Conservation (phyloP, 2,888 invertebrate genomes). For the Thelaira solivaga region DNA sequence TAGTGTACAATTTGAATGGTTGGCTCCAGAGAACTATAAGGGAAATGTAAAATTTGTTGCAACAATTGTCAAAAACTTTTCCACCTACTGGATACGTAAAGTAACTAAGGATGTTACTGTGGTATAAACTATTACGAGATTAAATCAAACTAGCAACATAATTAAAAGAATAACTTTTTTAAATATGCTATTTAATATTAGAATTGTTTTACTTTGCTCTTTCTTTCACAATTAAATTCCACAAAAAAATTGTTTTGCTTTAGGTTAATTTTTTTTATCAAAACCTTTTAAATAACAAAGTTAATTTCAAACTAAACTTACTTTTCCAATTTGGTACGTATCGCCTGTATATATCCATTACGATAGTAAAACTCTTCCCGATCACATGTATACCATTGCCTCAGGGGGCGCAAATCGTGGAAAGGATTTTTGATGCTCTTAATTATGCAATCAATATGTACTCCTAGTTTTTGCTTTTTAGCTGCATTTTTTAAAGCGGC, state of each 20-base stretch:
- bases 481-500: conserved; percentile 61
- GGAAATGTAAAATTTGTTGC: conserved; percentile 83
- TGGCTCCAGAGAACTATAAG: conserved; percentile 81
- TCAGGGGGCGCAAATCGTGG: conserved; percentile 69
- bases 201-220: too few species aligned
- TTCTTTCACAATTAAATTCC: too few species aligned
- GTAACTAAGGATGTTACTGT: conserved; percentile 81
- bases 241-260: too few species aligned
- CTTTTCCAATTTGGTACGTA: conserved; percentile 55
- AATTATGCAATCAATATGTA: conserved; percentile 64
- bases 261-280: too few species aligned
- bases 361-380: conserved; percentile 68
- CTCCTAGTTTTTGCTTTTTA: conserved; percentile 8
- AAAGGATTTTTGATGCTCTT: conserved; percentile 68
- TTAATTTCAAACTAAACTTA: conserved; percentile 11
- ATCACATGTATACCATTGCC: conserved; percentile 66
- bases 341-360: conserved; percentile 71
- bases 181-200: too few species aligned
- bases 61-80: conserved; percentile 84
- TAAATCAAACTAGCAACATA: too few species aligned
- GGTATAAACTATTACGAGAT: conserved; percentile 62
- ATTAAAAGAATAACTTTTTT: neutral
- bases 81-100: conserved; percentile 84
- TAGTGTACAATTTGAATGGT: conserved; percentile 81
- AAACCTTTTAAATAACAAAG: neutral